A percentile compares a stretch with the other conserved stretches of the same genome.
Conservation (phyloP, 2,797 vertebrate genomes). For the Choloepus didactylus region DNA sequence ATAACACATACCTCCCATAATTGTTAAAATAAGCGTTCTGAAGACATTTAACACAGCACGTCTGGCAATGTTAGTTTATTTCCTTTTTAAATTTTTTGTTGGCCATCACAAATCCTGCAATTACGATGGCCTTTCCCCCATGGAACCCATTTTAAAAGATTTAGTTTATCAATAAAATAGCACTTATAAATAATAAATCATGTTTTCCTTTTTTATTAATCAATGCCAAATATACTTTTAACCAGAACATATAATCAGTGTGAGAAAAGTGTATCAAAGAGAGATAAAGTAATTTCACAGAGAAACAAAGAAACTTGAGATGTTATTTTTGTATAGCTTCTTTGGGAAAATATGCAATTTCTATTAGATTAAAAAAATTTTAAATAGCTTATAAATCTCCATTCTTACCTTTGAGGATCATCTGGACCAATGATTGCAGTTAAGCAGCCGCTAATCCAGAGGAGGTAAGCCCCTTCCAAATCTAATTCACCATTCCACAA, state of each 20-base stretch:
- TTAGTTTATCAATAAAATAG: slow-evolving; percentile 28
- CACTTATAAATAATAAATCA: slow-evolving; percentile 36
- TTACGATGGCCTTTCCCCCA: not conserved
- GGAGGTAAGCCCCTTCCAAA: not conserved
- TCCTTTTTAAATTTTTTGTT: not conserved
- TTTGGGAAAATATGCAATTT: not conserved
- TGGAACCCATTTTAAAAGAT: slow-evolving; percentile 42
- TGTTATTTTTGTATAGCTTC: not conserved
- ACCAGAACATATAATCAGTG: not conserved
- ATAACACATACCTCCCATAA: not conserved
- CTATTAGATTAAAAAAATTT: not conserved
- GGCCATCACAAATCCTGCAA: not conserved
- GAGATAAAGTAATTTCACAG: slow-evolving; percentile 47
- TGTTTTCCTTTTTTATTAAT: slow-evolving; percentile 21
- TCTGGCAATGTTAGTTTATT: not conserved
- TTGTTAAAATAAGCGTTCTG: slow-evolving; percentile 45
- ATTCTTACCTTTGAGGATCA: slow-evolving; percentile 4
- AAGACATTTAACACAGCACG: slow-evolving; percentile 5
- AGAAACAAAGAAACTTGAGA: not conserved
- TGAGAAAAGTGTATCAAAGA: slow-evolving; percentile 45
- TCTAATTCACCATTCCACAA: not conserved
- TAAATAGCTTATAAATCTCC: not conserved
- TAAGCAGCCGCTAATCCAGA: slow-evolving; percentile 2
- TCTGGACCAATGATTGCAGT: not conserved
- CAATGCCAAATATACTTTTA: slow-evolving; percentile 22